A percentile compares a stretch with the other conserved stretches of the same genome.
Conservation (phyloP, 2,113 vertebrate genomes). For the Syrmaticus mikado region DNA sequence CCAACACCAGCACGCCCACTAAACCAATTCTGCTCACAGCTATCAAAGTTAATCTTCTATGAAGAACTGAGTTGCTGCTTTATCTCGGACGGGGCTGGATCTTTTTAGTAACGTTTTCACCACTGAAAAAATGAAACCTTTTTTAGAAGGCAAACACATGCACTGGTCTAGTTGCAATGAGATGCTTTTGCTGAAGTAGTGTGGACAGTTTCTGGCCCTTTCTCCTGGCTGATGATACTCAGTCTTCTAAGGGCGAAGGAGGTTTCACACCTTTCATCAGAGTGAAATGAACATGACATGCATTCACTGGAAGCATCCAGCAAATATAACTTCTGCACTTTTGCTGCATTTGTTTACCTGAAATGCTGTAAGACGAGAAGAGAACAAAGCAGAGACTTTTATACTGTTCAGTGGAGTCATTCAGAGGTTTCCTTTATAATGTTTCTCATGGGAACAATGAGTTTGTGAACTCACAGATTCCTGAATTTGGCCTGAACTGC, state of each 20-base stretch:
- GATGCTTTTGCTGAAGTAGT: neutral
- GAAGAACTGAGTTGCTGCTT: neutral
- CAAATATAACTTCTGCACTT: neutral
- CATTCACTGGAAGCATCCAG: neutral
- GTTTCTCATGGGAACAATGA: neutral
- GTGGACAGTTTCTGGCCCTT: neutral
- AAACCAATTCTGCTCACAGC: neutral
- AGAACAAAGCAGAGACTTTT: neutral
- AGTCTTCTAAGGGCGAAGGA: neutral
- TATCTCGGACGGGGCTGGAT: neutral
- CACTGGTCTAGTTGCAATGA: accelerated
- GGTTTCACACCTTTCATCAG: neutral
- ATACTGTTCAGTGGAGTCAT: neutral
- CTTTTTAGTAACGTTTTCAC: neutral
- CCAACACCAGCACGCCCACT: too few relatives aligned
- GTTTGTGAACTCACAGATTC: neutral
- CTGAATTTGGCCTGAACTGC: neutral
- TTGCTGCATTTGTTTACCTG: neutral
- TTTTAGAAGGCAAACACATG: neutral
- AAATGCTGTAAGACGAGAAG: neutral
- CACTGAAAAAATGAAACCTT: neutral
- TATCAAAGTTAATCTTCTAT: neutral
- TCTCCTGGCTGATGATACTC: neutral
- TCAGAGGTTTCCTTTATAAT: neutral
- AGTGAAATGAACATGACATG: neutral